Percentiles rank a stretch among this genome's conserved stretches.
phyloP scores from a whole-genome alignment of 1,140 invertebrate genomes.

The Artemia franciscana region DNA sequence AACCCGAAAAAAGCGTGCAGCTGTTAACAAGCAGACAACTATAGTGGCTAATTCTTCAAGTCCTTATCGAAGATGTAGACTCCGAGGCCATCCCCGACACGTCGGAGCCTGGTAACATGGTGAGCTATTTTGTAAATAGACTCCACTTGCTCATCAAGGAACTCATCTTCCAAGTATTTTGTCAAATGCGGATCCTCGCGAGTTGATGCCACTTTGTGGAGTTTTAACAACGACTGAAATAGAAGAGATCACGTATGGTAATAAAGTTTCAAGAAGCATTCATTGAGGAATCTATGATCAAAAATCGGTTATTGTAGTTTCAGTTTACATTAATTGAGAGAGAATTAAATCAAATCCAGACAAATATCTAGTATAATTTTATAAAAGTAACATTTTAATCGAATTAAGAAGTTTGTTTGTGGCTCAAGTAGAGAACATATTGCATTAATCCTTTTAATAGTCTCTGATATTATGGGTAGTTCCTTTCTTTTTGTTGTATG shows the following conservation, averaged over 20 bases:
- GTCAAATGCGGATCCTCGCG: slow-evolving; percentile 21
- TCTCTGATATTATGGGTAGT: no score
- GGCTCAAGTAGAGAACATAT: no score
- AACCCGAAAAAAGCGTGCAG: no score
- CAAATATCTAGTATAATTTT: no score
- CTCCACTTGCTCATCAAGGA: slow-evolving; percentile 33
- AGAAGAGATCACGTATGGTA: slow-evolving; percentile 3
- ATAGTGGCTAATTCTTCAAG: slow-evolving; percentile 5
- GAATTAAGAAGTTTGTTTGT: no score
- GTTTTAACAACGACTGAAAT: slow-evolving; percentile 23
- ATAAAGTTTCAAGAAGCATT: not conserved
- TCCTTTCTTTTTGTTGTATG: no score
- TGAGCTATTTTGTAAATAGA: slow-evolving; percentile 32
- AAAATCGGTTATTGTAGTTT: no score
- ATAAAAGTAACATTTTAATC: no score
- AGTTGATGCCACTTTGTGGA: slow-evolving; percentile 22
- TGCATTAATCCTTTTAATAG: no score
- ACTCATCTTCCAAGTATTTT: slow-evolving; percentile 32
- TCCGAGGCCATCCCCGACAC: slow-evolving; percentile 32
- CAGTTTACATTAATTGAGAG: no score
- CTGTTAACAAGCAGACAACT: no score
- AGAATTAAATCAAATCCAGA: no score
- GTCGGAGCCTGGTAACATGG: slow-evolving; percentile 31
- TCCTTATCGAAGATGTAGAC: slow-evolving; percentile 36
- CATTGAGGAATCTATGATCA: not conserved